Evolutionary conservation across 2,888 invertebrate species (phyloP).

Genomic region (Apamea epomidion): DNA sequence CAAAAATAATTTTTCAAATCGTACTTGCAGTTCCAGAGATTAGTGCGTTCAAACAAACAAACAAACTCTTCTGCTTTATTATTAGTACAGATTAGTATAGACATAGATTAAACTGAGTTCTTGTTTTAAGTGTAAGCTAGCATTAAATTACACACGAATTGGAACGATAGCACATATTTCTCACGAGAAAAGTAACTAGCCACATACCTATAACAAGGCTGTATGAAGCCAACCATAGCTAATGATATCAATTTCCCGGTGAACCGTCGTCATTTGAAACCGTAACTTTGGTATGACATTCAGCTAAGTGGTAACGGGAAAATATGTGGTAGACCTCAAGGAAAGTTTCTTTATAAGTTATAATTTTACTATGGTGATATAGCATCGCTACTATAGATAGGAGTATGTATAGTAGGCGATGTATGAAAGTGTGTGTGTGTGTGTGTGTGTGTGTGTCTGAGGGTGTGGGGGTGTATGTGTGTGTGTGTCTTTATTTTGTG

Average conservation of each 20-base stretch:
- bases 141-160: constrained; percentile 13
- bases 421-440: no score
- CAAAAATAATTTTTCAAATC: no score
- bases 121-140: constrained; percentile 5
- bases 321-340: constrained; percentile 16
- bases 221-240: constrained; percentile 45
- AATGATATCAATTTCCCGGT: constrained; percentile 61
- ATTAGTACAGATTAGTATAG: no score
- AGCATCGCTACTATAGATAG: background rate
- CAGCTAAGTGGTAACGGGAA: constrained; percentile 25
- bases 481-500: no score
- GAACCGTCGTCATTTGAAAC: constrained; percentile 47
- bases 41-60: no score
- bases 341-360: constrained; percentile 22
- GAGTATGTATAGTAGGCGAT: no score
- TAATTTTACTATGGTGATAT: background rate
- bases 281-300: constrained; percentile 32
- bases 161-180: constrained; percentile 28
- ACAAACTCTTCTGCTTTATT: no score
- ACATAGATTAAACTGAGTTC: background rate
- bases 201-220: constrained; percentile 17
- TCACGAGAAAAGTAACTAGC: constrained; percentile 34
- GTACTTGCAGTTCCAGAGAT: no score
- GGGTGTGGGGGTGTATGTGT: no score
- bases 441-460: no score